Percentiles rank a stretch among this genome's conserved stretches.
phyloP scores from a whole-genome alignment of 1,140 invertebrate genomes.

The Tetranychus cinnabarinus region DNA sequence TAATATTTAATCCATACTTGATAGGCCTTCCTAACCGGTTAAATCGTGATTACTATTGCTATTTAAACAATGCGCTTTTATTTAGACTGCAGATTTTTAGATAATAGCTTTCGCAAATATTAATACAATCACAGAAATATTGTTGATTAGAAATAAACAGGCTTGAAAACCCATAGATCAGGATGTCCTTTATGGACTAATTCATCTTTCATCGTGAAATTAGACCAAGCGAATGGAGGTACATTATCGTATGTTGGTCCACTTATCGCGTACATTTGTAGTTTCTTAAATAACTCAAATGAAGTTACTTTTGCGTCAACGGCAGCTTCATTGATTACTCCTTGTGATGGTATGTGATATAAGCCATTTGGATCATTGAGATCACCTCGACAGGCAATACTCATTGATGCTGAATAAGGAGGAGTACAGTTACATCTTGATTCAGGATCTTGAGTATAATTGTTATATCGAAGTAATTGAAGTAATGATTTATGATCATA shows the following conservation, averaged over 20 bases:
- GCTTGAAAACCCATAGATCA: constrained; percentile 4
- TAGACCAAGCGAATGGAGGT: constrained; percentile 5
- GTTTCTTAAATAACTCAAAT: constrained; percentile 19
- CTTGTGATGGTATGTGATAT: neutral
- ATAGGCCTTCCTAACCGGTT: too few relatives aligned
- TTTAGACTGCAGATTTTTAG: too few relatives aligned
- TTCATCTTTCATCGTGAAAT: neutral
- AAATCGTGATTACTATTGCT: too few relatives aligned
- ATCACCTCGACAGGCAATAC: constrained; percentile 10
- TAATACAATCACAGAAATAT: too few relatives aligned
- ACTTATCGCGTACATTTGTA: constrained; percentile 16
- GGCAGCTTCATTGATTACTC: neutral
- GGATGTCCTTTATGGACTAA: constrained; percentile 2
- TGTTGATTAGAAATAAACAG: neutral
- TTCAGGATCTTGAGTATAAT: constrained; percentile 8
- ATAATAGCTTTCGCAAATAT: too few relatives aligned
- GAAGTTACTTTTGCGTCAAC: constrained; percentile 19
- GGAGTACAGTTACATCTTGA: constrained; percentile 11
- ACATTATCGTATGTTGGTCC: constrained; percentile 5
- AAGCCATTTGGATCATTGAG: constrained; percentile 9
- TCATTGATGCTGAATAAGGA: constrained; percentile 5
- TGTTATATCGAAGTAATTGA: constrained; percentile 21
- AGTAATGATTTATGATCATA: constrained; percentile 17
- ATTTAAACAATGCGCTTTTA: too few relatives aligned
- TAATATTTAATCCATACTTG: too few relatives aligned